Evolutionary conservation across 92 coral and sea anemone species (phyloP), one percentile per base, ranked within the genome.

Genomic region (Parazoanthus swiftii): DNA sequence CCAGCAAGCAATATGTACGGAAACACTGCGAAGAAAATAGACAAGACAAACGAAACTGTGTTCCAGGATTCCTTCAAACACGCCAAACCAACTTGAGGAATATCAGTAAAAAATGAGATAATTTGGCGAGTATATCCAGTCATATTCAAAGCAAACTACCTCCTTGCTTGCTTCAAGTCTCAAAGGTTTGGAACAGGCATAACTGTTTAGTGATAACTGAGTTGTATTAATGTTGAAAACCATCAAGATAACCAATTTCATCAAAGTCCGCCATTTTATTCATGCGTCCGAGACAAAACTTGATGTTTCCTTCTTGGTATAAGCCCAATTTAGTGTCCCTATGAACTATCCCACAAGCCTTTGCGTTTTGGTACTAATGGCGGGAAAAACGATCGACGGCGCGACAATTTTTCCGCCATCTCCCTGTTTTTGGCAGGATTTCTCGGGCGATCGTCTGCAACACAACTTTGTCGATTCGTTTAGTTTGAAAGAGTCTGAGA

Each of bases 1-100:
- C 72, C 58, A 16, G 77, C 86, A 23, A 82, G 86, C 67, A 43
- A 43, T 3, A 82, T 4, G 76, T 67, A 82, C 21, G 86, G 86
- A 2, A 66, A 46, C 37, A 82, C 26, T 67, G 63, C 76, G 8
- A 46, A 10, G 25, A 70, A 46, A 67, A 18, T 16, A 9, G 37
- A 39, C 21, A 82, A 39, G 38, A 10, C 58, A 25, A 23, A 8
- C 10, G 72, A 67, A 15, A 63, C 26, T 59, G 35, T 35, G 14
- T 43, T 56, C 50, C 48, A 38, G 3, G 58, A n/a, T 82, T 66
- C 54, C 76, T 82, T 66, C 26, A 11, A 58, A 67, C 29, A 66
- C 38, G 76, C 39, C 86, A 82, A 67, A 42, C 50, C 35, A 14
- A 37, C 59, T 23, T 35, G 37, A 10, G 35, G 63, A 65, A 23